phyloP scores from a whole-genome alignment of 2,797 vertebrate genomes.

The Urosaurus nigricauda region DNA sequence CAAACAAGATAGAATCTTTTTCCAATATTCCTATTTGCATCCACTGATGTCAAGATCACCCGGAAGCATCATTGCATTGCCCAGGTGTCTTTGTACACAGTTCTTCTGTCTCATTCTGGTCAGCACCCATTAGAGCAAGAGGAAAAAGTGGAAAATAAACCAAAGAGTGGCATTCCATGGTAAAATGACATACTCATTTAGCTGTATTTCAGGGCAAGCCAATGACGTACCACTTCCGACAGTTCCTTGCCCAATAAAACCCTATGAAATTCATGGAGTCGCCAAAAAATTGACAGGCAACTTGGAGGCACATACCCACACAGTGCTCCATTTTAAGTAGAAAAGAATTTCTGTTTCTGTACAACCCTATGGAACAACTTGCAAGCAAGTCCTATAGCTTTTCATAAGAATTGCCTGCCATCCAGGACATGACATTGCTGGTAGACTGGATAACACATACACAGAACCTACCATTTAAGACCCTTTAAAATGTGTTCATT shows the following conservation, averaged over 20 bases:
- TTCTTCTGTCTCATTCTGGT: background rate
- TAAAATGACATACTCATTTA: no score
- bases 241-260: no score
- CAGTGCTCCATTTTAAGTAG: background rate
- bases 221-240: no score
- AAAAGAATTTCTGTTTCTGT: background rate
- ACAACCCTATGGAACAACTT: no score
- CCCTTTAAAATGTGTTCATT: background rate
- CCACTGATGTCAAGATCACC: background rate
- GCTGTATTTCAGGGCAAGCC: no score
- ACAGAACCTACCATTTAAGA: background rate
- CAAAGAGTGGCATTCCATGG: background rate
- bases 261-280: no score
- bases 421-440: background rate
- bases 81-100: background rate
- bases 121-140: background rate
- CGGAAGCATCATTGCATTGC: background rate
- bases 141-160: background rate
- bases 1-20: background rate
- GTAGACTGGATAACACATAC: background rate
- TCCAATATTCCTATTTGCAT: background rate
- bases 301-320: no score
- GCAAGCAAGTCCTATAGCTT: background rate
- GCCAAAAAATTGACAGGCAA: no score
- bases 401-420: background rate